phyloP scores from a whole-genome alignment of 1,140 invertebrate genomes.

The Homarus americanus region DNA sequence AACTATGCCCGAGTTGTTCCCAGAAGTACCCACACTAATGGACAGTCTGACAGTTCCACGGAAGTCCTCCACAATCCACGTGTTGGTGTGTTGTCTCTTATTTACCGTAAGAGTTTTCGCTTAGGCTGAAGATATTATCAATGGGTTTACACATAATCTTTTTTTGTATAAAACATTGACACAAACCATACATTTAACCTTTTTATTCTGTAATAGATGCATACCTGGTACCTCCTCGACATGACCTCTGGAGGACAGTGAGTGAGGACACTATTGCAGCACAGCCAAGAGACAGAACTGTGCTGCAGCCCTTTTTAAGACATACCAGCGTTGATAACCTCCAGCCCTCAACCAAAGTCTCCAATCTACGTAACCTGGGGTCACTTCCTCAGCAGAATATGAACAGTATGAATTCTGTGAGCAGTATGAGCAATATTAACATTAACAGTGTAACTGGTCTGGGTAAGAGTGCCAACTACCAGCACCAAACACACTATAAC shows the following conservation, averaged over 20 bases:
- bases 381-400: conserved; percentile 6
- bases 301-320: conserved; percentile 27
- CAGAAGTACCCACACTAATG: neutral
- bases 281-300: neutral
- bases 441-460: conserved; percentile 20
- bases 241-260: conserved; percentile 64
- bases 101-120: too few relatives aligned
- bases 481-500: neutral
- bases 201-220: conserved; percentile 4
- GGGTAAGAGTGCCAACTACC: neutral
- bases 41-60: conserved; percentile 45
- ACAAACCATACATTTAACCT: neutral
- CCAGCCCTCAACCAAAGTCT: conserved; percentile 29
- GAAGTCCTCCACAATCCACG: conserved; percentile 58
- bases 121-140: too few relatives aligned
- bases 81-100: conserved; percentile 27
- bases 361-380: conserved; percentile 33
- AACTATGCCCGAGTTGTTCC: conserved; percentile 43
- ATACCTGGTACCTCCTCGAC: conserved; percentile 53
- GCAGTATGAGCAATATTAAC: conserved; percentile 41
- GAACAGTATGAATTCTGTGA: conserved; percentile 40
- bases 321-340: conserved; percentile 57
- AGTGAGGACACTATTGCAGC: conserved; percentile 57
- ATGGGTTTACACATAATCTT: too few relatives aligned
- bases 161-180: neutral